These are phyloP conservation scores for Pomatorhinus ruficollis DNA, from an alignment of 2,113 vertebrate species.

Conservation along the genomic window DNA sequence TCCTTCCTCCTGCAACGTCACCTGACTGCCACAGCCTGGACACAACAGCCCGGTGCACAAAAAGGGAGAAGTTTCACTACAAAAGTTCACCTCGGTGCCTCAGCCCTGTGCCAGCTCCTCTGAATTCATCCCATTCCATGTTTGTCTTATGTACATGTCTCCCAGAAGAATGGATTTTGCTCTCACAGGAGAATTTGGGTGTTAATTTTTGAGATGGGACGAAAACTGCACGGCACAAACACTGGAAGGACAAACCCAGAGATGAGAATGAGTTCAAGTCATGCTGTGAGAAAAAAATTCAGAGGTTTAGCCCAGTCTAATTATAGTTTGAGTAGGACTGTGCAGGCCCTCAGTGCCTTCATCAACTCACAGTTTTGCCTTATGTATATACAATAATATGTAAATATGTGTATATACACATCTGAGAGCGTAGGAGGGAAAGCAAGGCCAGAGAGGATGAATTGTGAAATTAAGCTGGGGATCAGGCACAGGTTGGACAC, in stretches of 20 bases:
- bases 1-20: background rate
- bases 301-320: background rate
- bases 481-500: background rate
- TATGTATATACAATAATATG: background rate
- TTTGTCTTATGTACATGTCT: fast-evolving
- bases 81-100: background rate
- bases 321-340: fast-evolving
- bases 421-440: background rate
- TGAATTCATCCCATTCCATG: fast-evolving
- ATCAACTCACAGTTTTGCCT: fast-evolving
- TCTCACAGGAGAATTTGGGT: fast-evolving
- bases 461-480: background rate
- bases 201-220: background rate
- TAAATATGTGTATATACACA: background rate
- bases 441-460: background rate
- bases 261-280: background rate
- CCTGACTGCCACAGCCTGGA: fast-evolving
- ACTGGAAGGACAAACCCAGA: background rate
- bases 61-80: background rate
- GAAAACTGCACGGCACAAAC: background rate
- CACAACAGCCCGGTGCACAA: fast-evolving
- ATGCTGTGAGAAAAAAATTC: background rate
- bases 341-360: background rate
- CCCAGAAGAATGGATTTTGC: fast-evolving
- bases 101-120: background rate